Evolutionary conservation across 2,113 vertebrate species (phyloP).

Genomic region (Pantherophis guttatus): DNA sequence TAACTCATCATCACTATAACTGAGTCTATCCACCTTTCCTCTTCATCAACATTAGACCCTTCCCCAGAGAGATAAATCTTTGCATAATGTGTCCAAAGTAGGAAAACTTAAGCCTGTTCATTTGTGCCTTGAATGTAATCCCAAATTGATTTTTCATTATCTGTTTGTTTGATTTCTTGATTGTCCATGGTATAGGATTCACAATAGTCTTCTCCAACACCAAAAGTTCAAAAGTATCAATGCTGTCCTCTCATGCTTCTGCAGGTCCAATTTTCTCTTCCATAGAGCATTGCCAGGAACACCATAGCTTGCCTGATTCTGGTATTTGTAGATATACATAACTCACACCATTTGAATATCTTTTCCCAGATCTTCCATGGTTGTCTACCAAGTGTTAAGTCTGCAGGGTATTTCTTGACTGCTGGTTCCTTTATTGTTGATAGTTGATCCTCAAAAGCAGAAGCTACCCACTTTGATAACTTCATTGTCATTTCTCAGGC

Average conservation of each 20-base stretch:
- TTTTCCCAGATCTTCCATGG: neutral
- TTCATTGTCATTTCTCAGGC: neutral
- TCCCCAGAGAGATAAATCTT: neutral
- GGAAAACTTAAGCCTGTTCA: neutral
- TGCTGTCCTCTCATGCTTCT: neutral
- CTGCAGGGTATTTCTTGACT: neutral
- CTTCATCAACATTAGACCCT: neutral
- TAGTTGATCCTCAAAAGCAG: neutral
- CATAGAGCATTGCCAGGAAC: neutral
- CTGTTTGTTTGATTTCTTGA: neutral
- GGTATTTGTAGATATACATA: neutral
- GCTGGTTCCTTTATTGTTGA: neutral
- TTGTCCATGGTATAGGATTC: neutral
- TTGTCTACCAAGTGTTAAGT: neutral
- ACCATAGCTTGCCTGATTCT: neutral
- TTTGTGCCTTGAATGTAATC: neutral
- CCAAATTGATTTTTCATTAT: neutral
- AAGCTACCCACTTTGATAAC: neutral
- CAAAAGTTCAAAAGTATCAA: neutral
- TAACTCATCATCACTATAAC: neutral
- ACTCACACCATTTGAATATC: neutral
- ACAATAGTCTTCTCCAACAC: neutral
- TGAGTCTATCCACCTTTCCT: neutral
- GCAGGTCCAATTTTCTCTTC: neutral
- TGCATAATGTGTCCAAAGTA: neutral